Evolutionary conservation across 1,140 invertebrate species (phyloP).

Genomic region (Spodoptera litura): DNA sequence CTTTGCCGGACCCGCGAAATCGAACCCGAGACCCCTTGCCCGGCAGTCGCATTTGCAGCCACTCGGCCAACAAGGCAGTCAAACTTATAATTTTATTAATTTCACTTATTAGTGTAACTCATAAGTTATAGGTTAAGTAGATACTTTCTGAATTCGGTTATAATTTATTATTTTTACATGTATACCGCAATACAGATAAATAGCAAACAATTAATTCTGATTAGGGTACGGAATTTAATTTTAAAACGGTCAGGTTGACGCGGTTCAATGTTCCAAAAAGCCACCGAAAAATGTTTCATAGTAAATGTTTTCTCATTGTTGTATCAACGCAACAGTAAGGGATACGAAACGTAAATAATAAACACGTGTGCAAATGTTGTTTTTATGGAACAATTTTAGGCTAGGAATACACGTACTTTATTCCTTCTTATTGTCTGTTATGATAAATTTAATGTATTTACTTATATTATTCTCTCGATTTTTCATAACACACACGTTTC

Average conservation of each 20-base stretch:
- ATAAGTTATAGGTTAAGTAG: not conserved
- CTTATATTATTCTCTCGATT: too few relatives aligned
- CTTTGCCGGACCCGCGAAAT: too few relatives aligned
- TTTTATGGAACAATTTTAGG: slow-evolving; percentile 31
- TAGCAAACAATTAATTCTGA: not conserved
- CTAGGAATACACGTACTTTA: too few relatives aligned
- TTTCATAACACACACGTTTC: too few relatives aligned
- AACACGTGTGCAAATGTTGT: slow-evolving; percentile 39
- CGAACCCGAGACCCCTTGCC: too few relatives aligned
- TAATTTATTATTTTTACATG: not conserved
- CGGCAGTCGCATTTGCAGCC: too few relatives aligned
- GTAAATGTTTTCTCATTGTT: slow-evolving; percentile 35
- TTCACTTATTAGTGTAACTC: not conserved
- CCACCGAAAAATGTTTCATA: not conserved
- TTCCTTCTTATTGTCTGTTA: too few relatives aligned
- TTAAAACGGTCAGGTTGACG: not conserved
- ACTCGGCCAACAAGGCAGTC: too few relatives aligned
- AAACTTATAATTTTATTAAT: too few relatives aligned
- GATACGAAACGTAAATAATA: slow-evolving; percentile 26
- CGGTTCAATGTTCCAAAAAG: not conserved
- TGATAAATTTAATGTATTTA: too few relatives aligned
- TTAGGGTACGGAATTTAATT: not conserved
- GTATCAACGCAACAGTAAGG: slow-evolving; percentile 27
- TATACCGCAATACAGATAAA: not conserved
- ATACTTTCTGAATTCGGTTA: not conserved